Conservation (phyloP, 1,140 invertebrate genomes). For the Coenobita brevimanus region DNA sequence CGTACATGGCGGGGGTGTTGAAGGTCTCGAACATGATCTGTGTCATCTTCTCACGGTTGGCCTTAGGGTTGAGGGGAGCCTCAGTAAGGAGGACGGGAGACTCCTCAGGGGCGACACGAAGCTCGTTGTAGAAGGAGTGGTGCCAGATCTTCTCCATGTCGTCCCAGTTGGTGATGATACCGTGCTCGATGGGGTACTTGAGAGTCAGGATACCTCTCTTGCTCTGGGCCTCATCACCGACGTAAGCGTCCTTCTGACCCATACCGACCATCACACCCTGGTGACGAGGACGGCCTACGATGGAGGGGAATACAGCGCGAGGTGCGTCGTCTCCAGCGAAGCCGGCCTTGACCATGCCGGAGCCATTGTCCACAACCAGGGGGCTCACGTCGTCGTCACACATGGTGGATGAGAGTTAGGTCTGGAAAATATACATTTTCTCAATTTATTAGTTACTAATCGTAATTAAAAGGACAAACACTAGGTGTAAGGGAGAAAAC, state of each 20-base stretch:
- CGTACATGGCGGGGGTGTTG: too few species aligned
- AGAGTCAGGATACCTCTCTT: conserved; percentile 93
- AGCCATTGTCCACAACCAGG: conserved; percentile 77
- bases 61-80: conserved; percentile 92
- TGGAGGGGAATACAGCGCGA: conserved; percentile 80
- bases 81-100: conserved; percentile 93
- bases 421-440: too few species aligned
- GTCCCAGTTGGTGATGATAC: conserved; percentile 97
- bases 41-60: conserved; percentile 91
- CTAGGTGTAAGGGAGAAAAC: too few species aligned
- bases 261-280: conserved; percentile 91
- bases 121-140: conserved; percentile 95
- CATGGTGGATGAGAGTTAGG: conserved; percentile 1
- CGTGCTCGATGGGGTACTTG: conserved; percentile 95
- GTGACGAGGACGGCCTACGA: conserved; percentile 79
- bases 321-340: conserved; percentile 81
- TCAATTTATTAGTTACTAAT: too few species aligned
- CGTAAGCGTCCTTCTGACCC: conserved; percentile 93
- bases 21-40: conserved; percentile 89
- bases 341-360: conserved; percentile 81
- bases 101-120: conserved; percentile 94
- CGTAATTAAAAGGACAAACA: too few species aligned
- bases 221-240: conserved; percentile 94
- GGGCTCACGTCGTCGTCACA: conserved; percentile 23
- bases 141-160: conserved; percentile 99